These are phyloP conservation scores for Pangasianodon hypophthalmus DNA, from an alignment of 2,113 vertebrate genomes.

Conservation along the genomic window DNA sequence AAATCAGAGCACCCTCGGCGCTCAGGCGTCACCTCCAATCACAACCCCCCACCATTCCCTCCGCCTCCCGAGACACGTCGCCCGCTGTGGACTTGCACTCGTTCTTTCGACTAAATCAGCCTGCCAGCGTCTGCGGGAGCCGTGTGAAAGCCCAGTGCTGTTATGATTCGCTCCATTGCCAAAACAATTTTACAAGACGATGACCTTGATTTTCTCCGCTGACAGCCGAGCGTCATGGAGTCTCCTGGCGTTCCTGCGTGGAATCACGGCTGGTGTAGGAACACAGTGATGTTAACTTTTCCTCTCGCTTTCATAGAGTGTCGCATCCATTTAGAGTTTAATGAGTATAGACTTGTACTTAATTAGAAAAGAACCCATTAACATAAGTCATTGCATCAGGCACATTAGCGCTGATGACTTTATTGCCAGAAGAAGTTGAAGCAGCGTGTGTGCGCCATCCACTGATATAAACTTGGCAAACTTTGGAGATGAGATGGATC, in stretches of 20 bases:
- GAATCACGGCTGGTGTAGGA: slow-evolving; percentile 21
- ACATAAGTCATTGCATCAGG: slow-evolving; percentile 57
- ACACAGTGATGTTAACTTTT: slow-evolving; percentile 30
- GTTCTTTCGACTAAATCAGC: slow-evolving; percentile 14
- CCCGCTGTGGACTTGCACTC: slow-evolving; percentile 26
- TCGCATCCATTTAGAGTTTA: slow-evolving; percentile 48
- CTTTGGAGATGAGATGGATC: background rate
- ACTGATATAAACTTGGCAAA: background rate
- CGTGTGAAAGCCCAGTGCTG: slow-evolving; percentile 17
- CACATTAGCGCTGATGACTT: slow-evolving; percentile 55
- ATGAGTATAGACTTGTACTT: slow-evolving; percentile 51
- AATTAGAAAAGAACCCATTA: slow-evolving; percentile 57
- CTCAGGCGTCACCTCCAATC: slow-evolving; percentile 21
- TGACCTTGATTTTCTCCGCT: slow-evolving; percentile 31
- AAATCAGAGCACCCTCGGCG: slow-evolving; percentile 17
- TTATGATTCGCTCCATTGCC: slow-evolving; percentile 26
- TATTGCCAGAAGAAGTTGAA: slow-evolving; percentile 48
- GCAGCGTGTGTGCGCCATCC: slow-evolving; percentile 19
- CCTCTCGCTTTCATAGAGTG: slow-evolving; percentile 38
- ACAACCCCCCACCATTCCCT: background rate
- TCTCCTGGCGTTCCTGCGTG: slow-evolving; percentile 18
- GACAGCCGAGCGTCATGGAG: background rate
- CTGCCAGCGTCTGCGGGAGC: background rate
- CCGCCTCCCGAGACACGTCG: background rate
- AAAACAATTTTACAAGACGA: slow-evolving; percentile 38